Base-by-base conservation (phyloP, 1,140 invertebrate species). In the Hypothenemus hampei region DNA sequence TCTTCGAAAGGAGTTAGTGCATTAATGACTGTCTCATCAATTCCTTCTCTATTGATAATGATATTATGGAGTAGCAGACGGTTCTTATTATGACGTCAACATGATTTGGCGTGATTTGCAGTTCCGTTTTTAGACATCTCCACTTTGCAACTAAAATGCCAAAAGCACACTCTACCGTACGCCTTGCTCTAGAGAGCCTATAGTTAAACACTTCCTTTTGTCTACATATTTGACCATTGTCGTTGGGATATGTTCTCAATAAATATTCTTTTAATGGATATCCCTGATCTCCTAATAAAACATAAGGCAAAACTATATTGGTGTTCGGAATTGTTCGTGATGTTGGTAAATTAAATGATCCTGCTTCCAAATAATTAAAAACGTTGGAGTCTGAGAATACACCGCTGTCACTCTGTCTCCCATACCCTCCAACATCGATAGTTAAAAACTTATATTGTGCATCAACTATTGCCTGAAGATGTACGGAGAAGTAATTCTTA, bases 391-490 rank as follows among this genome's bases (percentile, higher is more conserved):
- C 29, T 4, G 18, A 11, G 39, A 62, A 72, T 40, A 69, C 60
- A 26, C 59, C 63, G 31, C 68, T 67, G 57, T 76, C 73, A 31
- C 68, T 65, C 49, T 71, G 59, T 40, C 60, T 69, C 2, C 73
- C 72, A 57, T 70, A 71, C 1, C 65, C 61, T 39, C 73, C 72
- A 16, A 77, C 67, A 58, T 78, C 70, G 21, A 77, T 63, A 37
- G 53, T 58, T 29, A 69, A 67, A 60, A 76, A 77, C 48, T 68
- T 68, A 56, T 70, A 77, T 47, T 74, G 59, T 4, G 67, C 67
- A 64, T 79, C 74, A n/a, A 70, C 73, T 7, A 77, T 31, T 6
- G 67, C 77, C 45, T 75, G 60, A 22, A 78, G 59, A 35, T 77
- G 70, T 29, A 77, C 65, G 21, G 69, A 73, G 59, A 70, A 75